Conservation (phyloP, 2,888 invertebrate genomes). For the Cryptops parisi region DNA sequence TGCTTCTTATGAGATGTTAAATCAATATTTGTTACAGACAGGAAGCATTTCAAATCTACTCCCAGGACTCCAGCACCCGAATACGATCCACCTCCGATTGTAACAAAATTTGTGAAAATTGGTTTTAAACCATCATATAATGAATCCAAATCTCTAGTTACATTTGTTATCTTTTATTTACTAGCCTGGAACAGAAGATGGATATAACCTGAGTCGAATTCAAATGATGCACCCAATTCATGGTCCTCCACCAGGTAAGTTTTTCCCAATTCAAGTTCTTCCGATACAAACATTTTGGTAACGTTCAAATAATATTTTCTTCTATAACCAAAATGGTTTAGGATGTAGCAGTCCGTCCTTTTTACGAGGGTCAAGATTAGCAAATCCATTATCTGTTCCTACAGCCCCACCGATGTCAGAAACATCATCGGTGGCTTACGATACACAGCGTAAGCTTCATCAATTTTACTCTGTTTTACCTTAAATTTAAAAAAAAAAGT, state of each 20-base stretch:
- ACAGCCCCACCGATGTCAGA: slow-evolving; percentile 19
- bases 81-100: slow-evolving; percentile 14
- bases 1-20: no score
- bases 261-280: neutral
- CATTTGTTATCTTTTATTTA: neutral
- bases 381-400: slow-evolving; percentile 18
- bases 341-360: slow-evolving; percentile 12
- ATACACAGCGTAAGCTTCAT: slow-evolving; percentile 1
- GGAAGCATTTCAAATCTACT: slow-evolving; percentile 7
- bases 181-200: slow-evolving; percentile 13
- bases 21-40: no score
- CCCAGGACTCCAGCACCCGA: slow-evolving; percentile 14
- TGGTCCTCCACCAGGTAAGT: slow-evolving; percentile 9
- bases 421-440: slow-evolving; percentile 14
- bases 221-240: slow-evolving; percentile 13
- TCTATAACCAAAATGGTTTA: no score
- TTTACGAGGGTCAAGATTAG: slow-evolving; percentile 14
- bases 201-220: slow-evolving; percentile 11
- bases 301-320: no score
- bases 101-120: neutral
- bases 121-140: neutral
- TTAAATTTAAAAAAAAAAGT: no score
- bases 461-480: no score
- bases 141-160: no score
- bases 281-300: neutral